Evolutionary conservation across 2,797 vertebrate genomes (phyloP).

Genomic region (Platyrinchus mystaceus): DNA sequence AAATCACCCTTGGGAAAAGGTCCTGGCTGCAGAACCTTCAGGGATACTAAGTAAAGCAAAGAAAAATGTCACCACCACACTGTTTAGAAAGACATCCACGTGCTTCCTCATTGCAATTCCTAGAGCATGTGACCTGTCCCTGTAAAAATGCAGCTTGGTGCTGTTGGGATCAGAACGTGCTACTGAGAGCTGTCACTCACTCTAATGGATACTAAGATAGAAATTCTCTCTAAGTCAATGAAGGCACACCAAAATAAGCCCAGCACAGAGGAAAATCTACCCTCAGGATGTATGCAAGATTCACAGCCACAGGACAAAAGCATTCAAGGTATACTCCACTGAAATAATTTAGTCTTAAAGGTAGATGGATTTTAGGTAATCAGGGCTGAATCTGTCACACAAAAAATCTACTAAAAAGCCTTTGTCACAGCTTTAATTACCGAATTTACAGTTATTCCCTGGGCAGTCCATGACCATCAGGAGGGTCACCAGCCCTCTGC

Average conservation of each 20-base stretch:
- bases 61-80: not conserved
- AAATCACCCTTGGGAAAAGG: not conserved
- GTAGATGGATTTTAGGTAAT: not conserved
- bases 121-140: fast-evolving
- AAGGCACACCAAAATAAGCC: not conserved
- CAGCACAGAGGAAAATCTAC: not conserved
- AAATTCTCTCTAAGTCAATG: not conserved
- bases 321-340: not conserved
- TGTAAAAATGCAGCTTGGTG: not conserved
- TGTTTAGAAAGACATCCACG: not conserved
- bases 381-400: not conserved
- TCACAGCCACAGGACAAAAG: not conserved
- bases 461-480: not conserved
- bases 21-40: not conserved
- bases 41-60: not conserved
- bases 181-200: not conserved
- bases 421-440: not conserved
- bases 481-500: not conserved
- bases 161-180: not conserved
- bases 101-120: not conserved
- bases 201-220: not conserved
- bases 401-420: not conserved
- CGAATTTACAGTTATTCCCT: not conserved
- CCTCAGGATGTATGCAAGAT: not conserved
- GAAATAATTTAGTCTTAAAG: not conserved